These are phyloP conservation scores for Probaryconus sp. DNA, from an alignment of 1,140 invertebrate species.

Conservation along the genomic window DNA sequence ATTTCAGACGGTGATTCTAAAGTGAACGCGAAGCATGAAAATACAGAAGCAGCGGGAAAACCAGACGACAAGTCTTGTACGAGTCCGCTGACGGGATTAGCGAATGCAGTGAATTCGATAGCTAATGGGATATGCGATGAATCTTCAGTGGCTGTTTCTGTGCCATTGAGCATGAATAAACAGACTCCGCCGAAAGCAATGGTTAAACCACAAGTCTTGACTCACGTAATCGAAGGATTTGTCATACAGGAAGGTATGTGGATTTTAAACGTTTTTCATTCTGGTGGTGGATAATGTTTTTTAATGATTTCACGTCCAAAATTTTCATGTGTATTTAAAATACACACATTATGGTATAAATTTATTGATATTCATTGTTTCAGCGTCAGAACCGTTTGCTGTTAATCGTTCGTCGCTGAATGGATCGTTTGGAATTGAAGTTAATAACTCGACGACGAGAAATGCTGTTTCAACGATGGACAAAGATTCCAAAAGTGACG, in stretches of 20 bases:
- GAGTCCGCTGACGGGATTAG: constrained; percentile 73
- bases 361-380: not conserved
- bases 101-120: constrained; percentile 75
- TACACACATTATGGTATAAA: no score
- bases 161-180: constrained; percentile 76
- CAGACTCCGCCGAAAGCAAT: constrained; percentile 92
- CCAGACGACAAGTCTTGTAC: constrained; percentile 71
- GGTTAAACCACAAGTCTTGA: constrained; percentile 97
- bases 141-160: constrained; percentile 48
- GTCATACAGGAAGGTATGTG: constrained; percentile 92
- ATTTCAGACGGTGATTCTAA: constrained; percentile 61
- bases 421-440: constrained; percentile 75
- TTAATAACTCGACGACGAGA: constrained; percentile 73
- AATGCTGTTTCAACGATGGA: constrained; percentile 77
- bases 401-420: constrained; percentile 83
- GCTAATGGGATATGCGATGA: constrained; percentile 72
- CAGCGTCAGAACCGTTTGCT: constrained; percentile 90
- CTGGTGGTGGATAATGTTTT: not conserved
- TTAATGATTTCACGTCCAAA: no score
- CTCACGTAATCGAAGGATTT: constrained; percentile 97
- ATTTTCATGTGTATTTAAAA: no score
- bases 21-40: constrained; percentile 57
- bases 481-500: constrained; percentile 81
- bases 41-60: constrained; percentile 42
- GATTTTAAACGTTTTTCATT: not conserved